phyloP scores from a whole-genome alignment of 2,797 vertebrate genomes.

The Myotis vivesi region DNA sequence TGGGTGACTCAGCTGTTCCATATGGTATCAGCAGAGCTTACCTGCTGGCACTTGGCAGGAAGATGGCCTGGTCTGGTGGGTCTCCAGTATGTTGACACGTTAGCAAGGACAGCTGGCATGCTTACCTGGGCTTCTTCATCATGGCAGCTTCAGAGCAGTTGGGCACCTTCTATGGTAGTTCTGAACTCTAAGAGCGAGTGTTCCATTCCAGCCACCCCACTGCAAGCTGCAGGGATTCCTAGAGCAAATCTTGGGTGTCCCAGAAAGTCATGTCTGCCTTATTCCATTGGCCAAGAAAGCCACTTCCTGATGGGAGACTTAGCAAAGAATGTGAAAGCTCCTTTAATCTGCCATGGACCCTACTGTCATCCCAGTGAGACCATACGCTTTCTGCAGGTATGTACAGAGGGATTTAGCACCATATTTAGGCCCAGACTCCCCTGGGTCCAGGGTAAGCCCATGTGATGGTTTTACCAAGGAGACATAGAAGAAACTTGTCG shows the following conservation, averaged over 20 bases:
- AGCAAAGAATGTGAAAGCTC: neutral
- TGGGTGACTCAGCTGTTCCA: neutral
- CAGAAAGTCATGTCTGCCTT: neutral
- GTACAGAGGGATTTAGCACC: neutral
- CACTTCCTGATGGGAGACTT: neutral
- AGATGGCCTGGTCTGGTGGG: neutral
- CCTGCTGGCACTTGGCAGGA: neutral
- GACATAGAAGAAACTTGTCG: neutral
- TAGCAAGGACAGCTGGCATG: neutral
- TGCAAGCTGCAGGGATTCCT: neutral
- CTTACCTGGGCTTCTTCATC: neutral
- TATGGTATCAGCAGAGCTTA: neutral
- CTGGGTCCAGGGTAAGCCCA: neutral
- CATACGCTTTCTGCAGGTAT: neutral
- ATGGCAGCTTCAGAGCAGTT: neutral
- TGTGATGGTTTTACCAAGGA: neutral
- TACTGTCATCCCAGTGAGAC: rapidly evolving
- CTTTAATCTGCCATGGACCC: neutral
- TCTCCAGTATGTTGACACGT: neutral
- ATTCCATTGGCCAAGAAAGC: neutral
- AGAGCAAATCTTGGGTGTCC: neutral
- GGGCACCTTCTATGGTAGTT: neutral
- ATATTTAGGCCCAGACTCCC: neutral
- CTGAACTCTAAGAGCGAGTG: neutral
- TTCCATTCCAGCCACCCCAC: neutral